Conservation (phyloP, 2,113 vertebrate genomes). For the Garra rufa region DNA sequence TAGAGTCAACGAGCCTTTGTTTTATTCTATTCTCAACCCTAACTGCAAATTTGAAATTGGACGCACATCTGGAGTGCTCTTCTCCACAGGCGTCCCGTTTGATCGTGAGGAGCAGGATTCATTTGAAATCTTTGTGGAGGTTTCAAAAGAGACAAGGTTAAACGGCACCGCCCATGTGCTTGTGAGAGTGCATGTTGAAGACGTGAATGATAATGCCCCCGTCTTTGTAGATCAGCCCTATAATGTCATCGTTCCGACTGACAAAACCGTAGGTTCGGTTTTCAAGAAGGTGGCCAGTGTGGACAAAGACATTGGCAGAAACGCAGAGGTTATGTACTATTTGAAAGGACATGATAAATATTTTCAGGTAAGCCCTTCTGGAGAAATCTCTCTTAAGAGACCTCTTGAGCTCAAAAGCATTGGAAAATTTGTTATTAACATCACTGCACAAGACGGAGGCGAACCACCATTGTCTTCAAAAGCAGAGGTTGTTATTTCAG, state of each 20-base stretch:
- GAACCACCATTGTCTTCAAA: slow-evolving; percentile 79
- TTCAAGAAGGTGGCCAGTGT: slow-evolving; percentile 78
- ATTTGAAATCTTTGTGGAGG: slow-evolving; percentile 81
- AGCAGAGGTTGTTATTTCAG: slow-evolving; percentile 77
- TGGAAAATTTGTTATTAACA: slow-evolving; percentile 78
- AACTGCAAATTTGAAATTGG: slow-evolving; percentile 83
- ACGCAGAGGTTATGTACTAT: slow-evolving; percentile 79
- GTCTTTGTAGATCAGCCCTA: slow-evolving; percentile 85
- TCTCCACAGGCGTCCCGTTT: slow-evolving; percentile 82
- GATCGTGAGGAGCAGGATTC: slow-evolving; percentile 82
- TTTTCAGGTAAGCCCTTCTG: slow-evolving; percentile 79
- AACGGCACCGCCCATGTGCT: slow-evolving; percentile 76
- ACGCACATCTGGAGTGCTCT: slow-evolving; percentile 83
- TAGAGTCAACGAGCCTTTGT: slow-evolving; percentile 83
- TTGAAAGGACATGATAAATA: slow-evolving; percentile 80
- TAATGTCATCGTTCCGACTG: slow-evolving; percentile 78
- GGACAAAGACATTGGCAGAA: slow-evolving; percentile 79
- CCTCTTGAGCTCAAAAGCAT: slow-evolving; percentile 76
- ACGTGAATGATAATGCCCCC: slow-evolving; percentile 82
- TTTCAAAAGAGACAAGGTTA: slow-evolving; percentile 75
- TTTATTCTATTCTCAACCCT: slow-evolving; percentile 84
- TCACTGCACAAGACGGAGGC: slow-evolving; percentile 82
- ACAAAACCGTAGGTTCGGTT: slow-evolving; percentile 74
- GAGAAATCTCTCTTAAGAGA: slow-evolving; percentile 81
- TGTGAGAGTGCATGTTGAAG: slow-evolving; percentile 80